Percentiles rank a stretch among this genome's conserved stretches.
These are phyloP conservation scores for Holcopasites calliopsidis DNA, from an alignment of 1,140 invertebrate species.

Conservation along the genomic window DNA sequence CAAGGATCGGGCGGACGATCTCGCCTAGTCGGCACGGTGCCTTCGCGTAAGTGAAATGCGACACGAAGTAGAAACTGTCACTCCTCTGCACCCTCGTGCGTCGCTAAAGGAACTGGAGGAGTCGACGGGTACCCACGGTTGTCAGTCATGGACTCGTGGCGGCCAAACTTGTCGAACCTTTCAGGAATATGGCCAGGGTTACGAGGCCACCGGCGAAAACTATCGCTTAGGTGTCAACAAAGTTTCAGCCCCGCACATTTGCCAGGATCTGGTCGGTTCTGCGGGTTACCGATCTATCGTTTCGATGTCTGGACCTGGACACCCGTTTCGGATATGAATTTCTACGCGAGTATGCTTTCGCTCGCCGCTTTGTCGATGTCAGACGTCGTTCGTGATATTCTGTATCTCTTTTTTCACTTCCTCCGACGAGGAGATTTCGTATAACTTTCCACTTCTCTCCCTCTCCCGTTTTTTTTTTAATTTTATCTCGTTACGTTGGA, in stretches of 20 bases:
- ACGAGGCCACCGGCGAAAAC: neutral
- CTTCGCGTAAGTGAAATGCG: constrained; percentile 11
- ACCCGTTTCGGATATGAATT: constrained; percentile 42
- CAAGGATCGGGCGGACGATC: constrained; percentile 54
- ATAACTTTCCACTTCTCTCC: constrained; percentile 37
- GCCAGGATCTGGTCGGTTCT: neutral
- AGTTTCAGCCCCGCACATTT: constrained; percentile 3
- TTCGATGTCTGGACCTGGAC: constrained; percentile 9
- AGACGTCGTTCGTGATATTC: neutral
- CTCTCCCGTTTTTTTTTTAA: neutral
- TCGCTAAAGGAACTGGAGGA: no score
- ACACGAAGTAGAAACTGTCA: neutral
- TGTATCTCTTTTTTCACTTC: neutral
- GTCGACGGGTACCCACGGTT: no score
- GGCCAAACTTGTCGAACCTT: constrained; percentile 27
- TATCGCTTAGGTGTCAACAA: constrained; percentile 11
- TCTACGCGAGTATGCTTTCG: constrained; percentile 28
- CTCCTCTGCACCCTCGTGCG: no score
- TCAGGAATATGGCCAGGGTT: constrained; percentile 40
- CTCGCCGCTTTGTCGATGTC: neutral
- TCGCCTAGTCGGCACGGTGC: neutral
- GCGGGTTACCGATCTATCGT: neutral
- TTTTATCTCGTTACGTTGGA: neutral
- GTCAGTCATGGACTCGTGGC: constrained; percentile 36
- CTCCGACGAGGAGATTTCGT: constrained; percentile 55